Base-by-base conservation (phyloP, 2,113 vertebrate genomes). In the Atractosteus spatula region DNA sequence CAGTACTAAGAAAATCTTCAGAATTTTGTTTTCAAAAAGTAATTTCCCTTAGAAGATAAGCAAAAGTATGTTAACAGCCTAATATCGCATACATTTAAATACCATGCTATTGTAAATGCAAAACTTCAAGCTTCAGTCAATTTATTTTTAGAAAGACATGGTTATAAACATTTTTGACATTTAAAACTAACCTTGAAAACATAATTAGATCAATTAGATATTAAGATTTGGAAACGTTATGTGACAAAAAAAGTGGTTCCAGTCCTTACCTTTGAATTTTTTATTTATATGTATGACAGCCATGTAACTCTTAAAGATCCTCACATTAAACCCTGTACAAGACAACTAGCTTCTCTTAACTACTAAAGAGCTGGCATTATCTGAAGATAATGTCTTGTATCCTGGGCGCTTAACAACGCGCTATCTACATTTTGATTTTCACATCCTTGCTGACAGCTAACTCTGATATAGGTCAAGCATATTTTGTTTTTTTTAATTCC, bases 191-290 rank as follows among this genome's bases (percentile, higher is more conserved):
- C 47, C 41, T 68, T 68, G 61, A 71, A 41, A 62, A 62, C 44
- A 71, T 51, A 54, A 84, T 85, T 85, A 81, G 83, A 86, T 83
- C 1, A 2, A 29, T 29, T 29, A 29, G 29, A 29, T 29, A 29
- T 29, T 29, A 29, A 29, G 29, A 29, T 29, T 29, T 29, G 29
- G 29, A 29, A 29, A 29, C 29, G 29, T 29, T 29, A 29, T 29
- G 29, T 29, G 29, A 29, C 29, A 29, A 29, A 29, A 29, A 17
- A 68, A 68, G 29, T 5, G 47, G 67, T 80, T 81, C 82, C 73
- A 5, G 67, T 76, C 79, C 87, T 81, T 84, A 84, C 84, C 86
- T 86, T 83, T 80, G 84, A 81, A 81, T 85, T 85, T 59, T 83
- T 76, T 86, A 88, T 86, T 84, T 74, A 67, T 77, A 66, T 63